Evolutionary conservation across 35 echinoderm and acorn worm genomes (phyloP), one percentile per base, ranked within the genome.

Genomic region (Ptychodera flava): DNA sequence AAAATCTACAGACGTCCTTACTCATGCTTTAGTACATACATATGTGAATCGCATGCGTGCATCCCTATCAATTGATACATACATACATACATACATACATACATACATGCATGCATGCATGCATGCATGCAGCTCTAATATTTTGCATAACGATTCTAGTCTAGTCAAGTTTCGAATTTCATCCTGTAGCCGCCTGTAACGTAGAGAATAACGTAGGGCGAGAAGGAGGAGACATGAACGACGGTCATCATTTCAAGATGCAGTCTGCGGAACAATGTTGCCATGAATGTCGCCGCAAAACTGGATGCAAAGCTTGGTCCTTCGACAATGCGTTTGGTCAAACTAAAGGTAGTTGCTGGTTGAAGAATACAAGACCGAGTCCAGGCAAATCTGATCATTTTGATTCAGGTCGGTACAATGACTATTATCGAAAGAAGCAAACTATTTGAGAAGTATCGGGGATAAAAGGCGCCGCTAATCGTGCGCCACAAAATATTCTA

Each of bases 71-170:
- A n/a, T n/a, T n/a, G n/a, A n/a, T n/a, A n/a, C n/a, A n/a, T n/a
- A n/a, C n/a, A n/a, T n/a, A 64, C 45, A 64, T 64, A 64, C 45
- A 64, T 64, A 64, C 45, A 64, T 64, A 64, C 45, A 64, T 64
- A 64, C 45, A 64, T 64, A 64, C 45, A 64, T 64, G 22, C 45
- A 64, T 64, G 22, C 45, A 64, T 64, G 22, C 45, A 64, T 64
- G 22, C 45, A 64, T 64, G 22, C 45, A 64, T 22, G 22, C n/a
- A n/a, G n/a, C n/a, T n/a, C n/a, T n/a, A n/a, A n/a, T n/a, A n/a
- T n/a, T n/a, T n/a, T n/a, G n/a, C n/a, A n/a, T n/a, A n/a, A n/a
- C n/a, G n/a, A n/a, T n/a, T n/a, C n/a, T n/a, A n/a, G n/a, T n/a
- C n/a, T n/a, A n/a, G n/a, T n/a, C n/a, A n/a, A n/a, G n/a, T n/a